Percentiles rank a stretch among this genome's conserved stretches.
These are phyloP conservation scores for Tachina lurida DNA, from an alignment of 2,888 invertebrate genomes.

Conservation along the genomic window DNA sequence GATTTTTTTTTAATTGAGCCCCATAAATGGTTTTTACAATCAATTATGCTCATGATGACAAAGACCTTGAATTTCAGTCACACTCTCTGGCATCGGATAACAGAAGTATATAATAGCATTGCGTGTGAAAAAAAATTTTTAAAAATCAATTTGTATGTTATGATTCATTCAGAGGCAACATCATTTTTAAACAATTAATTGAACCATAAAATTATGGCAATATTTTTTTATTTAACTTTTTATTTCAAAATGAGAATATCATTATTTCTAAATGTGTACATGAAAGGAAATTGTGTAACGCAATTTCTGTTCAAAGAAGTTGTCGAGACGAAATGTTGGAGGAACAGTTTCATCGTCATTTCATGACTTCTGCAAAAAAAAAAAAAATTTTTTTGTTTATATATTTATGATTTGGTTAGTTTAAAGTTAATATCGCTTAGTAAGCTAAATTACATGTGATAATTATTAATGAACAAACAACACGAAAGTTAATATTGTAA, in stretches of 20 bases:
- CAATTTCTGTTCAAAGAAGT: not conserved
- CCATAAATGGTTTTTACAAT: constrained; percentile 39
- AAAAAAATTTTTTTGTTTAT: too few species aligned
- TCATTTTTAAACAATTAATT: not conserved
- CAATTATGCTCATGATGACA: constrained; percentile 49
- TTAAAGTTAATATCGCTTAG: too few species aligned
- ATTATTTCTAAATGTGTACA: not conserved
- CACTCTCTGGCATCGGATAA: not conserved
- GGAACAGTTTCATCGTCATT: too few species aligned
- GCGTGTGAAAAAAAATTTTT: constrained; percentile 3
- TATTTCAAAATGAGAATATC: too few species aligned
- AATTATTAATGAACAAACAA: too few species aligned
- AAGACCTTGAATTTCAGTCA: constrained; percentile 45
- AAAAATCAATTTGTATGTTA: constrained; percentile 22
- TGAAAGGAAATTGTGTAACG: not conserved
- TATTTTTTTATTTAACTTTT: too few species aligned
- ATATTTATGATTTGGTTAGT: too few species aligned
- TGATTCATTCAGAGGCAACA: constrained; percentile 33
- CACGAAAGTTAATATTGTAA: too few species aligned
- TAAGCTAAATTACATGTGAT: too few species aligned
- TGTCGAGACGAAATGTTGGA: too few species aligned
- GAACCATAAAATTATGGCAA: too few species aligned
- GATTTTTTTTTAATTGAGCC: constrained; percentile 35
- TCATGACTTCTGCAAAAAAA: too few species aligned
- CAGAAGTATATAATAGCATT: not conserved